Base-by-base conservation (phyloP, 1,140 invertebrate species). In the Lordiphosa stackelbergi region DNA sequence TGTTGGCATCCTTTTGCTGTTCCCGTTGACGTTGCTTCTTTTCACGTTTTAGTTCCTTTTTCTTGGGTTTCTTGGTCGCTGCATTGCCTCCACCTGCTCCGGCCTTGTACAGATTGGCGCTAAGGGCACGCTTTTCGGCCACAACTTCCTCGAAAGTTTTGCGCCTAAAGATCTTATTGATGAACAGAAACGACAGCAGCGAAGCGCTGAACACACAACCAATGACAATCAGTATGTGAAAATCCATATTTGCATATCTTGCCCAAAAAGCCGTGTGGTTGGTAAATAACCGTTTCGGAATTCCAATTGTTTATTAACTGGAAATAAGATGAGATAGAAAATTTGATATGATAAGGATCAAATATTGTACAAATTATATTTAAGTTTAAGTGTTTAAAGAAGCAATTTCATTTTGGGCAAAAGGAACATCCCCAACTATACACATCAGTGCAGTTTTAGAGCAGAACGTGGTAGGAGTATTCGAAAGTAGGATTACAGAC, bases 221-320 rank as follows among this genome's bases (percentile, higher is more conserved):
- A 69, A 88, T 87, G 47, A 88, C 73, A 56, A 85, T 75, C 58
- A 86, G 73, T 68, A 88, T 78, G 66, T 88, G 86, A 31, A 88
- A 85, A 69, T 88, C 87, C 87, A 88, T 88, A 65, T 85, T 88
- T 86, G 79, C 87, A 88, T 88, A 84, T 47, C 74, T 83, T 79
- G 43, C 51, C 58, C 36, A 16, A 66, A 45, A 48, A 47, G 46
- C 37, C 46, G 46, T 41, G 7, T 19, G 35, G 53, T 16, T 53
- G 69, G 31, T 53, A 5, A 12, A 34, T 3, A 11, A 46, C 5
- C 40, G 31, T 52, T 31, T 11, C 34, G 34, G 38, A 43, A 43
- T 53, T 69, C 64, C 48, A 61, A 43, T 35, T 36, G 10, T 38
- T 45, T 54, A 34, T 37, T 36, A 58, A 59, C 68, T 81, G 52